Percentiles rank a stretch among this genome's conserved stretches.
Conservation (phyloP, 2,113 vertebrate genomes). For the Leptodactylus fuscus region DNA sequence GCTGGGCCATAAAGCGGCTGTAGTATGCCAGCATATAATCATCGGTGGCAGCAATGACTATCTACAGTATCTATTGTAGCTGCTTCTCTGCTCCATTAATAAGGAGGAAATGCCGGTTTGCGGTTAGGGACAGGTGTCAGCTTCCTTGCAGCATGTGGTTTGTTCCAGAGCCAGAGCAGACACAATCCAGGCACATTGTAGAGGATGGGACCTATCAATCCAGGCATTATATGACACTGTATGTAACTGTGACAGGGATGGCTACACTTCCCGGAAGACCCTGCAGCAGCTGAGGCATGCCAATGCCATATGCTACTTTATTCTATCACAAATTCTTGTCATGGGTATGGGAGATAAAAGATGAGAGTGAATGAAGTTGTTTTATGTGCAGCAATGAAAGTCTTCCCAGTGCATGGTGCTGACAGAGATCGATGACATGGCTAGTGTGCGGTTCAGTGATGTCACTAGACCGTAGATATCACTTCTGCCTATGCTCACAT, state of each 20-base stretch:
- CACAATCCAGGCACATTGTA: neutral
- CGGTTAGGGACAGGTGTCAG: neutral
- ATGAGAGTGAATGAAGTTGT: no score
- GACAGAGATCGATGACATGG: no score
- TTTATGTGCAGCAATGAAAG: neutral
- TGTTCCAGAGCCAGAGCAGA: neutral
- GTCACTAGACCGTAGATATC: no score
- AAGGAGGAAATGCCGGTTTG: neutral
- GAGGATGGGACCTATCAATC: neutral
- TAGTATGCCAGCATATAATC: neutral
- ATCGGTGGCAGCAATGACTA: neutral
- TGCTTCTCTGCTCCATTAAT: neutral
- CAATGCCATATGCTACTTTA: neutral
- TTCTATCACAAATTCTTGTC: neutral
- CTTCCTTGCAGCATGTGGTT: neutral
- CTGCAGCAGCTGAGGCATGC: neutral
- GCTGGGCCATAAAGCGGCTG: constrained; percentile 24
- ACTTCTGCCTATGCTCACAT: no score
- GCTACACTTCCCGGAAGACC: neutral
- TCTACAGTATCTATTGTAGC: neutral
- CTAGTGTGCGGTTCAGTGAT: no score
- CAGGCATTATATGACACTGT: neutral
- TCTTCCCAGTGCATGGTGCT: no score
- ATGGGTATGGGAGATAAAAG: neutral
- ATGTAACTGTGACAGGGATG: neutral